Evolutionary conservation across 1,140 invertebrate genomes (phyloP).

Genomic region (Sitobion miscanthi): DNA sequence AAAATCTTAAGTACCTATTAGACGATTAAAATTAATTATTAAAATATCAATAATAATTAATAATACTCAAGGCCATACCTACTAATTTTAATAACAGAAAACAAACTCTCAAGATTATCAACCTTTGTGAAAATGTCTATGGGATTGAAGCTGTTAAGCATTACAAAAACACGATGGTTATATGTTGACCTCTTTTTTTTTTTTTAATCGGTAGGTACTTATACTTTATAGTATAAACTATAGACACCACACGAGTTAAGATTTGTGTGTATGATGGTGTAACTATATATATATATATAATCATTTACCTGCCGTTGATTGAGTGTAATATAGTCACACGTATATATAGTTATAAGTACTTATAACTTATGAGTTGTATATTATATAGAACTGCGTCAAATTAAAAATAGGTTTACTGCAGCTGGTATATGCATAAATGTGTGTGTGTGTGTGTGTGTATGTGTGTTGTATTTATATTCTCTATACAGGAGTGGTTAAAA

Average conservation of each 20-base stretch:
- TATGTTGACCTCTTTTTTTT: background rate
- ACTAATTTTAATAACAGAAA: background rate
- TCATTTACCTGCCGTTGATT: too few relatives aligned
- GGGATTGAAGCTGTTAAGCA: background rate
- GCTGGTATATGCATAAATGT: background rate
- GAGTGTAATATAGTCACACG: background rate
- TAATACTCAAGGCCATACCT: background rate
- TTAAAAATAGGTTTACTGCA: background rate
- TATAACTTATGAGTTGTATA: background rate
- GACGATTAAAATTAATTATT: background rate
- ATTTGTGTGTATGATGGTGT: background rate
- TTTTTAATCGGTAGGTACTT: background rate
- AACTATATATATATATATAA: too few relatives aligned
- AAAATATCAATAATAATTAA: background rate
- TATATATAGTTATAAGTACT: too few relatives aligned
- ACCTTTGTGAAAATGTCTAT: background rate
- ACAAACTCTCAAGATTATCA: background rate
- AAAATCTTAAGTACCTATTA: background rate
- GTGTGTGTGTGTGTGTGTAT: background rate
- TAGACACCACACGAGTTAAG: background rate
- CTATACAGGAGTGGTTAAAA: background rate
- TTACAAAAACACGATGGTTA: background rate
- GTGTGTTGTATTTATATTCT: background rate
- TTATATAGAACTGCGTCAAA: background rate
- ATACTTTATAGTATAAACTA: background rate